These are phyloP conservation scores for Parazoanthus swiftii DNA, from an alignment of 92 coral and sea anemone species.

Conservation along the genomic window DNA sequence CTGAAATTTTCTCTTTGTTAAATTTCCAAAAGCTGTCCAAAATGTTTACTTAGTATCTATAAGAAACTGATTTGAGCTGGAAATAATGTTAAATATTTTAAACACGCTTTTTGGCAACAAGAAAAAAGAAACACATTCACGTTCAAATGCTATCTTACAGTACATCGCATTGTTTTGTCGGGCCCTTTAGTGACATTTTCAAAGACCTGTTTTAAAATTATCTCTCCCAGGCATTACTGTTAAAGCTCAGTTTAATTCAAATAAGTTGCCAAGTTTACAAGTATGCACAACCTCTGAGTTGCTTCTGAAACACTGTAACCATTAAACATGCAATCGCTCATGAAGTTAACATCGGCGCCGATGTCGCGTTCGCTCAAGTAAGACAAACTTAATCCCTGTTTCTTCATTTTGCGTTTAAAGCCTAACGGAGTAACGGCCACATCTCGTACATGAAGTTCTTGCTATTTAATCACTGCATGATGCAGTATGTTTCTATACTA, in stretches of 20 bases:
- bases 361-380: too few species aligned
- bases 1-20: neutral
- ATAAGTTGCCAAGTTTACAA: neutral
- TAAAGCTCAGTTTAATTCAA: neutral
- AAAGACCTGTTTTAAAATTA: neutral
- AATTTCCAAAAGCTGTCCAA: neutral
- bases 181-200: neutral
- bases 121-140: neutral
- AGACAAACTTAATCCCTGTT: too few species aligned
- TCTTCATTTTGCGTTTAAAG: too few species aligned
- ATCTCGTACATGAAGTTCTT: too few species aligned
- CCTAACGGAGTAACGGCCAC: too few species aligned
- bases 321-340: too few species aligned
- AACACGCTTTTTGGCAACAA: neutral
- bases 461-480: too few species aligned
- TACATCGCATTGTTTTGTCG: neutral
- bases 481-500: too few species aligned
- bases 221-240: too few species aligned
- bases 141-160: neutral
- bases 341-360: too few species aligned
- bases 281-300: neutral
- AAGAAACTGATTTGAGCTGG: neutral
- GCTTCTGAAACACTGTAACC: too few species aligned
- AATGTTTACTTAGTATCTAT: neutral
- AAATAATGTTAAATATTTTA: neutral